Conservation (phyloP, 2,888 invertebrate genomes). For the Carterocephalus palaemon region DNA sequence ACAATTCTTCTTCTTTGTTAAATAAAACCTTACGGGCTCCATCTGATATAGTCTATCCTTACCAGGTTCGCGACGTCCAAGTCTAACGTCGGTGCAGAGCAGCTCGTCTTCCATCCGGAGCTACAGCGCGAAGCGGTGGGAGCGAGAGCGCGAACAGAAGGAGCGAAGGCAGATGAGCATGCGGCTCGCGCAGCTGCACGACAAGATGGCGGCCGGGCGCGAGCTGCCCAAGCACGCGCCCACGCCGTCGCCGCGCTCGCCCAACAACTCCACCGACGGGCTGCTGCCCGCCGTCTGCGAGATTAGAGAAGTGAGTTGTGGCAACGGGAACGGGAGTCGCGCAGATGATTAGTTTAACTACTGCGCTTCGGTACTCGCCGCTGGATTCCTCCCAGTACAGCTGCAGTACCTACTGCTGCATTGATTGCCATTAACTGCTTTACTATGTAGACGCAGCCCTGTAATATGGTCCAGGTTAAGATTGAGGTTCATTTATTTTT, state of each 20-base stretch:
- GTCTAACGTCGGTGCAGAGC: conserved; percentile 91
- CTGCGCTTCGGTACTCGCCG: too few relatives aligned
- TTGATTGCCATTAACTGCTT: too few relatives aligned
- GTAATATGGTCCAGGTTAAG: too few relatives aligned
- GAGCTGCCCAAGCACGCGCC: conserved; percentile 75
- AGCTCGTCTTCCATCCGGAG: conserved; percentile 89
- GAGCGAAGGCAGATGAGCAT: conserved; percentile 89
- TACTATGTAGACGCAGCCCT: too few relatives aligned
- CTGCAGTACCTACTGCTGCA: too few relatives aligned
- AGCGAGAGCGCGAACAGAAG: conserved; percentile 89
- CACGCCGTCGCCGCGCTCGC: conserved; percentile 88
- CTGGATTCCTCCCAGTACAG: too few relatives aligned
- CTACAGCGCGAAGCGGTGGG: conserved; percentile 88
- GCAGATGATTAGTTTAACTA: background rate
- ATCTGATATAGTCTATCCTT: too few relatives aligned
- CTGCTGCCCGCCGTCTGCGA: conserved; percentile 89
- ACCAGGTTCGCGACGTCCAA: conserved; percentile 92
- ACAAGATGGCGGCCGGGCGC: conserved; percentile 78
- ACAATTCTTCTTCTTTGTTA: too few relatives aligned
- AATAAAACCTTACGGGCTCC: too few relatives aligned
- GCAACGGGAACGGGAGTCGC: too few relatives aligned
- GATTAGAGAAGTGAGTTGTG: conserved; percentile 86
- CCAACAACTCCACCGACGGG: conserved; percentile 89
- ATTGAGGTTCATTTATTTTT: too few relatives aligned
- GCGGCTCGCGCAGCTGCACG: conserved; percentile 84